Evolutionary conservation across 2,888 invertebrate species (phyloP), one percentile per base, ranked within the genome.

Genomic region (Hyalella azteca): DNA sequence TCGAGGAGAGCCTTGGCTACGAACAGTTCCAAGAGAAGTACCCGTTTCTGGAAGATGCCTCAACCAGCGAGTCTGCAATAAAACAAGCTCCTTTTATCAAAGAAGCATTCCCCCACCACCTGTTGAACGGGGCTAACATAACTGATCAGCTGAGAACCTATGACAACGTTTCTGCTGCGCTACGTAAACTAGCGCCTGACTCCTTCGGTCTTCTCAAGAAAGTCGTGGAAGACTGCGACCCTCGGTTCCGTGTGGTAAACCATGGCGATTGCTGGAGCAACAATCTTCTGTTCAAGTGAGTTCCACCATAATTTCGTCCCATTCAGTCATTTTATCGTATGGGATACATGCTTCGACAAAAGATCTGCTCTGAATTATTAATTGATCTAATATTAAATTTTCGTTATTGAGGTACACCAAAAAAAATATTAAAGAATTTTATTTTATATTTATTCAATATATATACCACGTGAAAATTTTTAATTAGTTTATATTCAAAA

Each of bases 221-320:
- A 3, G 29, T 19, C 2, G 13, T 81, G 5, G 45, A 39, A 4
- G 45, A 73, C 29, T 54, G 19, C 4, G 39, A 36, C 26, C 73
- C 75, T 3, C 40, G 32, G 45, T 82, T 80, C 54, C 40, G 60
- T 15, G 50, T 60, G 3, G 11, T 82, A 11, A 73, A 78, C 45
- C 80, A 82, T 26, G 80, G 82, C 1, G 82, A 82, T 45, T 80
- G 80, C 77, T 82, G 82, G 80, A 78, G 60, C 54, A 82, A 80
- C 78, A 82, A 82, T 29, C 11, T 82, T 32, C 78, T 82, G 7
- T 82, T 82, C 77, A 80, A 60, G 82, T 78, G 76, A 36, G 45
- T 45, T 54, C 1, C 45, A 3, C 11, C 7, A 54, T 54, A 26
- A 9, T 4, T 54, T 3, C 1, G 22, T 22, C 9, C 3, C 7